These are phyloP conservation scores for Alethe castanea DNA, from an alignment of 2,113 vertebrate genomes.

Conservation along the genomic window DNA sequence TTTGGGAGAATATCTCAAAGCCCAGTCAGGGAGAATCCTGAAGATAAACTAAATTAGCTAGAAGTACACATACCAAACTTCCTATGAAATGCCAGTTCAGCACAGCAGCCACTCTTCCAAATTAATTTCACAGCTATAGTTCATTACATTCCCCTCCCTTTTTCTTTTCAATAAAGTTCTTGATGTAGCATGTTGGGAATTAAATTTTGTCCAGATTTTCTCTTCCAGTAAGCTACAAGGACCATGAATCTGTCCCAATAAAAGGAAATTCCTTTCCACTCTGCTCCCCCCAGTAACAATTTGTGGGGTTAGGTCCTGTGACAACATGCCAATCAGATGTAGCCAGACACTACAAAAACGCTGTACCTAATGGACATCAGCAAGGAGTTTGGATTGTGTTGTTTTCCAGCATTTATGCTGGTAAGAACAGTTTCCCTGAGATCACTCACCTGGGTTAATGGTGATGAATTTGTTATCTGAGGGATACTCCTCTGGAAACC, in stretches of 20 bases:
- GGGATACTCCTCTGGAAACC: conserved; percentile 60
- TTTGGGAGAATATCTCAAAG: not conserved
- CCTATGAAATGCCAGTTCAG: not conserved
- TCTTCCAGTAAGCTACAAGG: not conserved
- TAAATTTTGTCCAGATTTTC: not conserved
- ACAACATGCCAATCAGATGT: not conserved
- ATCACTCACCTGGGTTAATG: conserved; percentile 84
- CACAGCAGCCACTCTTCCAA: not conserved
- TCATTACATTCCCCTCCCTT: not conserved
- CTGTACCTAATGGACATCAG: not conserved
- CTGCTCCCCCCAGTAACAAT: not conserved
- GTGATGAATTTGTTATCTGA: conserved; percentile 81
- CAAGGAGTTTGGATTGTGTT: not conserved
- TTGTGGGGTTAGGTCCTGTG: not conserved
- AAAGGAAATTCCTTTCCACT: not conserved
- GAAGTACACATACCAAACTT: not conserved
- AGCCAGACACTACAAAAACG: not conserved
- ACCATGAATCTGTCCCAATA: not conserved
- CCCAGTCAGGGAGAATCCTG: not conserved
- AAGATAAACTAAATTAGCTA: conserved; percentile 6
- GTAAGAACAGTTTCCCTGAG: fast-evolving
- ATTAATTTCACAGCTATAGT: conserved; percentile 9
- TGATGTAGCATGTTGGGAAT: not conserved
- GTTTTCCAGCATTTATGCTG: not conserved
- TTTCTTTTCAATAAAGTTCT: not conserved